Conservation (phyloP, 1,140 invertebrate genomes). For the Parapsyche elsis region DNA sequence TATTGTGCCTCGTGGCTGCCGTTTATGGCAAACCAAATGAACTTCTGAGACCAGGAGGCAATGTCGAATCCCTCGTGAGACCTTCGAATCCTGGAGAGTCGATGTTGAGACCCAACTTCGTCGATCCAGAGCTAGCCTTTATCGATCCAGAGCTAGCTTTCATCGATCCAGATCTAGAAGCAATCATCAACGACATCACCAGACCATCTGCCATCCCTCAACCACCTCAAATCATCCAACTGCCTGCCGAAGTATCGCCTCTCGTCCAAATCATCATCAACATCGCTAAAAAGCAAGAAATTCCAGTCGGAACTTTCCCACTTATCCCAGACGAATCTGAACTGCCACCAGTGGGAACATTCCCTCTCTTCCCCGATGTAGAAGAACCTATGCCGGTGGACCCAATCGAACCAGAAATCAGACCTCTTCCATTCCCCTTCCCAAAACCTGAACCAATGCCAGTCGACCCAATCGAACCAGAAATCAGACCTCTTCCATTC, state of each 20-base stretch:
- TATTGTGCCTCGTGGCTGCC: conserved; percentile 18
- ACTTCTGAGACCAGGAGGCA: too few species aligned
- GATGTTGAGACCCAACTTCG: not conserved
- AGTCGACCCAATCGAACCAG: conserved; percentile 3
- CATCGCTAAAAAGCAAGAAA: not conserved
- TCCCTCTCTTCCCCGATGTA: conserved; percentile 1
- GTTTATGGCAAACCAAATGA: conserved; percentile 11
- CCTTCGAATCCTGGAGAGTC: not conserved
- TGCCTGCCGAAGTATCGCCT: not conserved
- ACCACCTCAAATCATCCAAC: not conserved
- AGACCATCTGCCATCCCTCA: not conserved
- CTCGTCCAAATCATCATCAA: conserved; percentile 43
- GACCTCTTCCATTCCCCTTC: conserved; percentile 4
- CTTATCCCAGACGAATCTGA: not conserved
- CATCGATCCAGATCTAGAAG: not conserved
- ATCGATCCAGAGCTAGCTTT: not conserved
- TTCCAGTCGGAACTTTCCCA: conserved; percentile 32
- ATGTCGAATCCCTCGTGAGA: conserved; percentile 12
- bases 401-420: not conserved
- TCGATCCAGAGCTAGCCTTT: too few species aligned
- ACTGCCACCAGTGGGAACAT: conserved; percentile 10
- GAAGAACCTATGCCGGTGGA: not conserved
- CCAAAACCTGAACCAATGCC: not conserved
- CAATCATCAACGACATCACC: not conserved
- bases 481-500: not conserved